Conservation (phyloP, 2,888 invertebrate species). For the Parnassius glacialis region DNA sequence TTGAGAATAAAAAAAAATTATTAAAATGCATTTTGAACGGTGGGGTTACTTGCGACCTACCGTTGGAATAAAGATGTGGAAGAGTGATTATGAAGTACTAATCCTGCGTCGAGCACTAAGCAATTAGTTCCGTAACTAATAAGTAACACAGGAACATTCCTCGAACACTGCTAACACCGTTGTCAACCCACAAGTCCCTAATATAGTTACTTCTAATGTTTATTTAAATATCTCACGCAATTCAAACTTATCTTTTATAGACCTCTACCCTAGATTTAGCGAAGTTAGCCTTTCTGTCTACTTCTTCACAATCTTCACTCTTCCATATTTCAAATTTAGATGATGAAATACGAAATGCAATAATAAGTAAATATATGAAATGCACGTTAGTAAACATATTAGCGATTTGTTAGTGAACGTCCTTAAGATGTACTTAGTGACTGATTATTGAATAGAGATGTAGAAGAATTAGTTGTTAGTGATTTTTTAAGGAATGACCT, state of each 20-base stretch:
- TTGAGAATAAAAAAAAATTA: conserved; percentile 27
- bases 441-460: conserved; percentile 55
- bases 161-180: conserved; percentile 17
- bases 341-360: conserved; percentile 44
- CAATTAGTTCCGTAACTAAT: conserved; percentile 36
- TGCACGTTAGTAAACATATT: conserved; percentile 68
- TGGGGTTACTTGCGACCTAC: conserved; percentile 63
- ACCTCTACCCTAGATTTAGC: conserved; percentile 51
- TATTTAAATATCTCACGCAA: conserved; percentile 14
- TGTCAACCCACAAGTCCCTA: conserved; percentile 9
- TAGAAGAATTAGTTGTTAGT: conserved; percentile 40
- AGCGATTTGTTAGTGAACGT: conserved; percentile 53
- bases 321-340: conserved; percentile 72
- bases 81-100: conserved; percentile 59
- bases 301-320: conserved; percentile 69
- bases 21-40: conserved; percentile 46
- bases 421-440: conserved; percentile 64
- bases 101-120: conserved; percentile 41
- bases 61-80: conserved; percentile 57
- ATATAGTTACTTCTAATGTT: conserved; percentile 11
- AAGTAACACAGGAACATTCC: conserved; percentile 20
- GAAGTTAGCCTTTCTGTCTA: conserved; percentile 55
- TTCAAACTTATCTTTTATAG: conserved; percentile 17
- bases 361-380: conserved; percentile 54
- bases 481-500: conserved; percentile 65